Conservation (phyloP, 2,797 vertebrate genomes). For the Diceros bicornis region DNA sequence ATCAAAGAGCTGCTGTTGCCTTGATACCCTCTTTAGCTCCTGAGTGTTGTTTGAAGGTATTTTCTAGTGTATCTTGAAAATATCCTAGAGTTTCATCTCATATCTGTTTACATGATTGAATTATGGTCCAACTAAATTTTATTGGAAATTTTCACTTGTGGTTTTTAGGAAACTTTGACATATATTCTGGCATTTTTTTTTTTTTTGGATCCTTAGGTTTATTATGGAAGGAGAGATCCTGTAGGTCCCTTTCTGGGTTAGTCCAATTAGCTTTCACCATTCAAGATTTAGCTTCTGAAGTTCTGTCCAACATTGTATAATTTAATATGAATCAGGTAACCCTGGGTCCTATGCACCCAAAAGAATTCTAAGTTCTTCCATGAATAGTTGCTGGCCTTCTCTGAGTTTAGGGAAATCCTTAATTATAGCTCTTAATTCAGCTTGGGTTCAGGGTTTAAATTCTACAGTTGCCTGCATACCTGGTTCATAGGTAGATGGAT, state of each 20-base stretch:
- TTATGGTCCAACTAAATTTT: neutral
- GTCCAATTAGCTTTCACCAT: neutral
- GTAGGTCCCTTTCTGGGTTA: neutral
- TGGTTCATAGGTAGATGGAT: neutral
- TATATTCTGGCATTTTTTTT: neutral
- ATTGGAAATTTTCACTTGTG: neutral
- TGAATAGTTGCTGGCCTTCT: neutral
- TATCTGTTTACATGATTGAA: neutral
- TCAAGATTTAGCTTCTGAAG: neutral
- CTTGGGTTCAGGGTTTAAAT: neutral
- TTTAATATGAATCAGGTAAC: neutral
- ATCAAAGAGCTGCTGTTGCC: neutral
- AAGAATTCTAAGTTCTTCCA: neutral
- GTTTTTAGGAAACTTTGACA: neutral
- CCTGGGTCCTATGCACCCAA: neutral
- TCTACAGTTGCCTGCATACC: neutral
- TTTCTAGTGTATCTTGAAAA: neutral
- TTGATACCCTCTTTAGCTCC: neutral
- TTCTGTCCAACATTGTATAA: neutral
- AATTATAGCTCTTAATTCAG: neutral
- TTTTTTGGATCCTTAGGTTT: neutral
- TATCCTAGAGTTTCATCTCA: neutral
- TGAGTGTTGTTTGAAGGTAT: constrained; percentile 15
- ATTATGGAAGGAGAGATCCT: neutral
- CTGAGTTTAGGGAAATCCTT: neutral